Evolutionary conservation across 92 coral and sea anemone species (phyloP).

Genomic region (Montipora capitata): DNA sequence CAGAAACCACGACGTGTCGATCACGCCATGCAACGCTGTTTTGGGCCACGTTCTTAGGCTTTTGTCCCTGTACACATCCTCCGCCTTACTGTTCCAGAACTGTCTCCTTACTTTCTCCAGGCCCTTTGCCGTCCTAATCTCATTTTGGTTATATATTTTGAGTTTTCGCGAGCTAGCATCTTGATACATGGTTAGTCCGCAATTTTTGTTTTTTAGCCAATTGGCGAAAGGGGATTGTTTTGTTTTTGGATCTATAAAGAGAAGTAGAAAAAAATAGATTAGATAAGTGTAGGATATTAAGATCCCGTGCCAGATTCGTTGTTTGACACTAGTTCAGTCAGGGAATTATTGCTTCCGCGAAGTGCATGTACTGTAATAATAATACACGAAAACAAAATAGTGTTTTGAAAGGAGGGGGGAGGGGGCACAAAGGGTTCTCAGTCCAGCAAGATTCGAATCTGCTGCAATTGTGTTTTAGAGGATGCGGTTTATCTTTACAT

Average conservation of each 20-base stretch:
- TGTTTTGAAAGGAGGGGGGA: too few species aligned
- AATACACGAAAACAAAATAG: too few species aligned
- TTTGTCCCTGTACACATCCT: neutral
- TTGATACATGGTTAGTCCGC: neutral
- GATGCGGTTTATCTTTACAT: too few species aligned
- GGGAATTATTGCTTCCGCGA: too few species aligned
- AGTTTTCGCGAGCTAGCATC: neutral
- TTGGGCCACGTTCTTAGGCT: neutral
- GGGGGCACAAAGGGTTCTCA: too few species aligned
- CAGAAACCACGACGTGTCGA: too few species aligned
- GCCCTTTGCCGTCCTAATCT: neutral
- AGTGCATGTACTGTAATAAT: too few species aligned
- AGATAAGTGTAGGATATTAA: neutral
- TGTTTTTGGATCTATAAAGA: neutral
- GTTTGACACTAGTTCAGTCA: neutral
- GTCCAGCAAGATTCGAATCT: too few species aligned
- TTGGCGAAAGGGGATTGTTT: conserved; percentile 3
- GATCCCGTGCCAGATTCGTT: neutral
- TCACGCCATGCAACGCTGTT: too few species aligned
- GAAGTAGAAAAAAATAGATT: neutral
- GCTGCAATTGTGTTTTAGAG: too few species aligned
- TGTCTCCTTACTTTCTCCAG: neutral
- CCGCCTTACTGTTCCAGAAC: neutral
- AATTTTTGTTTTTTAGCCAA: neutral
- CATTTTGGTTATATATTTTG: neutral